A percentile compares a stretch with the other conserved stretches of the same genome.
These are phyloP conservation scores for Florisuga fusca DNA, from an alignment of 2,797 vertebrate genomes.

Conservation along the genomic window DNA sequence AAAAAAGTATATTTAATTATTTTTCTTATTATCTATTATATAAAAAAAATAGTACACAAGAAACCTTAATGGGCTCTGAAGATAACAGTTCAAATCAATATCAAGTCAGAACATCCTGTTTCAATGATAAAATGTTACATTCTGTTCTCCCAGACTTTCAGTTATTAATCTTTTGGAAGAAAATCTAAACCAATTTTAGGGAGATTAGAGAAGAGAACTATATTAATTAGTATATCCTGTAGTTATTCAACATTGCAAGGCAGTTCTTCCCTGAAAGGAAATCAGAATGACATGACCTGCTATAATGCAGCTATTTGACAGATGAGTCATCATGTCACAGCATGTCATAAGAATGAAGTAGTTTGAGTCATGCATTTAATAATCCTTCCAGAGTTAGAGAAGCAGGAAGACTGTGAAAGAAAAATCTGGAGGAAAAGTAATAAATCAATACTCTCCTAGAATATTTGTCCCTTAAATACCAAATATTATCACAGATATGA, in stretches of 20 bases:
- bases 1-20: not conserved
- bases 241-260: conserved; percentile 45
- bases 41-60: not conserved
- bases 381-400: conserved; percentile 6
- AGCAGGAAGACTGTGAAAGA: not conserved
- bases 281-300: conserved; percentile 36
- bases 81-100: not conserved
- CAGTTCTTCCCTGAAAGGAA: conserved; percentile 40
- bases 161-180: conserved; percentile 49
- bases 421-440: not conserved
- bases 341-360: conserved; percentile 25
- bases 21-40: not conserved
- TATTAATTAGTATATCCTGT: conserved; percentile 41
- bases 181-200: conserved; percentile 32
- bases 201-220: conserved; percentile 35
- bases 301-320: conserved; percentile 41
- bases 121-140: conserved; percentile 40
- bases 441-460: not conserved
- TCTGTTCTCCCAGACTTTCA: conserved; percentile 13
- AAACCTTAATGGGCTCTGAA: not conserved
- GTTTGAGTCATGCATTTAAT: not conserved
- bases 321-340: conserved; percentile 19
- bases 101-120: conserved; percentile 2
- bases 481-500: not conserved
- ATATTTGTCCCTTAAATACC: not conserved